A percentile compares a stretch with the other conserved stretches of the same genome.
Conservation (phyloP, 2,888 invertebrate genomes). For the Parascotia fuliginaria region DNA sequence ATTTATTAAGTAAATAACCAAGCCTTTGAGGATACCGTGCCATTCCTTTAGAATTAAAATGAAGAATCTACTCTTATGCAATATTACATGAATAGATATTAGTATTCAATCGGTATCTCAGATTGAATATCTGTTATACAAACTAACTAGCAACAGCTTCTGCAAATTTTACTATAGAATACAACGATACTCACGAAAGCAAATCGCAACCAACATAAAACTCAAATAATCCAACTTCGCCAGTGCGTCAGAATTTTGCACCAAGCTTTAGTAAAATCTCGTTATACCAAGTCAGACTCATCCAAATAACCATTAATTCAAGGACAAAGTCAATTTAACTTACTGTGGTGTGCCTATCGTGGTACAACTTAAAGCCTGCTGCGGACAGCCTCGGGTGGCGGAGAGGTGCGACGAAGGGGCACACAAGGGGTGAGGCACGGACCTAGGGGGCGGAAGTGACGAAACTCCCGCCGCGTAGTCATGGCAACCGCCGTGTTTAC, state of each 20-base stretch:
- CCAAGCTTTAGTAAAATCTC: slow-evolving; percentile 33
- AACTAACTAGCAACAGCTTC: too few relatives aligned
- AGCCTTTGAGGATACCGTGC: too few relatives aligned
- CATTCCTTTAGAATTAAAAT: too few relatives aligned
- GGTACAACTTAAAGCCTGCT: slow-evolving; percentile 46
- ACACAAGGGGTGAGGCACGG: slow-evolving; percentile 23
- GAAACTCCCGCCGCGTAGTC: slow-evolving; percentile 74
- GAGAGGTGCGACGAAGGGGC: slow-evolving; percentile 19
- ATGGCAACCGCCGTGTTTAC: slow-evolving; percentile 84
- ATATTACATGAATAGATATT: too few relatives aligned
- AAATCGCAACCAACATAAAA: too few relatives aligned
- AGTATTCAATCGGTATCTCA: too few relatives aligned
- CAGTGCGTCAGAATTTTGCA: slow-evolving; percentile 16
- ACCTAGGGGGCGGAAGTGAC: slow-evolving; percentile 66
- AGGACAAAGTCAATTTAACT: slow-evolving; percentile 42
- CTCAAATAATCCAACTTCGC: too few relatives aligned
- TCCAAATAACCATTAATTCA: slow-evolving; percentile 39
- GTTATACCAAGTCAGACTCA: slow-evolving; percentile 27
- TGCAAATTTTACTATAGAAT: too few relatives aligned
- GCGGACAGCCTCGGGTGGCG: slow-evolving; percentile 59
- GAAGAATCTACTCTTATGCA: too few relatives aligned
- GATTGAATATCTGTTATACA: too few relatives aligned
- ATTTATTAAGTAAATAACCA: too few relatives aligned
- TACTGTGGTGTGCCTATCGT: slow-evolving; percentile 26
- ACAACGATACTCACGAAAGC: too few relatives aligned